Percentiles rank a stretch among this genome's conserved stretches.
Conservation (phyloP, 2,113 vertebrate genomes). For the Corynorhinus townsendii region DNA sequence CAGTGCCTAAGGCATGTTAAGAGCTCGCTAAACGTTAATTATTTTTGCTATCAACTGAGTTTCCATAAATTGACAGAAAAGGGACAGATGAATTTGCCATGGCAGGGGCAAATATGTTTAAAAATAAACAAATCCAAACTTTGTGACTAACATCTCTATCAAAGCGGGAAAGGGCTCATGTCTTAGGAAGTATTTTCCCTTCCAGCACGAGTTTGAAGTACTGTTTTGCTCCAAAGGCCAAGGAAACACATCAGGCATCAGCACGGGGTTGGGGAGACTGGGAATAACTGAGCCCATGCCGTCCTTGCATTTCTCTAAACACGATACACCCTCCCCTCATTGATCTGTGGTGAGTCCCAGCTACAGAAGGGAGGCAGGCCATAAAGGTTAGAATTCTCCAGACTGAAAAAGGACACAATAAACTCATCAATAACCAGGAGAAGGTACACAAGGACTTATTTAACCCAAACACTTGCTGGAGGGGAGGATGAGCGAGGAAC, state of each 20-base stretch:
- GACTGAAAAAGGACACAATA: neutral
- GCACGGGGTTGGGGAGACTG: neutral
- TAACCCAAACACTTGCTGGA: constrained; percentile 1
- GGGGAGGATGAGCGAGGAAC: constrained; percentile 25
- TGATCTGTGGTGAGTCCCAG: neutral
- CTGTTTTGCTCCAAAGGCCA: neutral
- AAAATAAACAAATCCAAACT: constrained; percentile 46
- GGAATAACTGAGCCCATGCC: neutral
- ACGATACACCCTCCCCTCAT: no score
- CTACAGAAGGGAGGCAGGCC: neutral
- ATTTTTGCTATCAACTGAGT: constrained; percentile 15
- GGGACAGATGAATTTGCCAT: constrained; percentile 1
- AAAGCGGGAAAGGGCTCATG: neutral
- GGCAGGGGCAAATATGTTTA: neutral
- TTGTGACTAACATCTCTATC: neutral
- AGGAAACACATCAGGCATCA: neutral
- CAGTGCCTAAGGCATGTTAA: neutral
- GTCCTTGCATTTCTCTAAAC: neutral
- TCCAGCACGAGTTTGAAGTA: neutral
- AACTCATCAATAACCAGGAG: constrained; percentile 37
- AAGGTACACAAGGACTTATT: constrained; percentile 12
- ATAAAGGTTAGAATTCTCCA: neutral
- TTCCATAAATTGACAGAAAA: neutral
- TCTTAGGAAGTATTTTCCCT: neutral
- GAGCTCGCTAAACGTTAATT: constrained; percentile 26